Evolutionary conservation across 2,888 invertebrate species (phyloP).

Genomic region (Darwinula stevensoni): DNA sequence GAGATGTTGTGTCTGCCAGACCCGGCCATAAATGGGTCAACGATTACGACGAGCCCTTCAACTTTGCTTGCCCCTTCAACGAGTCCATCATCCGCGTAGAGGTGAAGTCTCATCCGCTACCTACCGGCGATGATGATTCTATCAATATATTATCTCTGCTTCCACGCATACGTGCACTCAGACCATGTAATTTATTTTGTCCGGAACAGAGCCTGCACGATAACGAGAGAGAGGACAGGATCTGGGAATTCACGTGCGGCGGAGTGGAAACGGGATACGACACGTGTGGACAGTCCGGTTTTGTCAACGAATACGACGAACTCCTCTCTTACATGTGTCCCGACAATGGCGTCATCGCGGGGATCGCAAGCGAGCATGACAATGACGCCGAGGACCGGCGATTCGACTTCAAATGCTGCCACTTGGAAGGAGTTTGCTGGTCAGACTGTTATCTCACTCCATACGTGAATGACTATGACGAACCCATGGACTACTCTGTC

Average conservation of each 20-base stretch:
- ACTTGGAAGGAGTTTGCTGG: too few species aligned
- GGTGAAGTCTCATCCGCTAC: too few species aligned
- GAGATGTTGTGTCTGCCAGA: too few species aligned
- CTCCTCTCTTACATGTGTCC: too few species aligned
- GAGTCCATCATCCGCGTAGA: not conserved
- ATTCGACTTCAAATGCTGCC: not conserved
- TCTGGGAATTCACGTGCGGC: not conserved
- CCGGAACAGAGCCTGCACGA: not conserved
- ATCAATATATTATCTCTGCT: too few species aligned
- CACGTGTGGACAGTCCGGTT: not conserved
- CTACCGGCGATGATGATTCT: too few species aligned
- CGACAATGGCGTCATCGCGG: too few species aligned
- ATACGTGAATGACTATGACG: not conserved
- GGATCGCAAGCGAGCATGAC: not conserved
- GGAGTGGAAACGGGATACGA: not conserved
- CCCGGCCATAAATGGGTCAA: too few species aligned
- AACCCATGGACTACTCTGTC: constrained; percentile 1
- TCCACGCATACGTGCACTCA: too few species aligned
- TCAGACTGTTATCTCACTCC: constrained; percentile 1
- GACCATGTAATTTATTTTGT: not conserved
- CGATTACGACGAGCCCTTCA: not conserved
- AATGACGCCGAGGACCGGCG: constrained; percentile 1
- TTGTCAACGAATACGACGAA: not conserved
- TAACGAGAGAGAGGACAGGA: not conserved
- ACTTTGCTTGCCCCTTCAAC: not conserved